Evolutionary conservation across 2,797 vertebrate species (phyloP).

Genomic region (Gallinago solitaria): DNA sequence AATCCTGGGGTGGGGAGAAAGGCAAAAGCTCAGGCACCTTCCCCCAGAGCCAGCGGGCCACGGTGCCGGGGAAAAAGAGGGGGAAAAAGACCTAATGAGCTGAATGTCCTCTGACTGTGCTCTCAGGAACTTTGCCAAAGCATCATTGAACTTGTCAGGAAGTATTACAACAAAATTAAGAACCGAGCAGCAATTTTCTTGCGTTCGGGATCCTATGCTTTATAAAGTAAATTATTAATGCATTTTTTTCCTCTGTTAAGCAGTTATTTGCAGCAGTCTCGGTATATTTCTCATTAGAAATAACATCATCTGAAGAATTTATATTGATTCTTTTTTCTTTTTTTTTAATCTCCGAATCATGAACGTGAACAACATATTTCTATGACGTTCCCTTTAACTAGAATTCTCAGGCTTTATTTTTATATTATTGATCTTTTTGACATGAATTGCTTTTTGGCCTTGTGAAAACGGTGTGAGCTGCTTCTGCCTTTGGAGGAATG

Average conservation of each 20-base stretch:
- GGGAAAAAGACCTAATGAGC: not conserved
- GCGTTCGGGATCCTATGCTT: conserved; percentile 60
- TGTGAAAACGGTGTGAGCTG: conserved; percentile 51
- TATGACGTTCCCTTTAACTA: conserved; percentile 76
- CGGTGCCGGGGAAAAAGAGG: not conserved
- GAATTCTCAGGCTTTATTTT: conserved; percentile 78
- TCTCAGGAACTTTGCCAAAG: conserved; percentile 51
- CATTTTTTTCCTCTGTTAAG: conserved; percentile 65
- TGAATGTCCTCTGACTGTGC: not conserved
- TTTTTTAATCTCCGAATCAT: conserved; percentile 73
- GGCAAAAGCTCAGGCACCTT: not conserved
- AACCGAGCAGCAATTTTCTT: conserved; percentile 65
- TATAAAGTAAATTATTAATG: conserved; percentile 82
- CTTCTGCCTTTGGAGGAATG: conserved; percentile 54
- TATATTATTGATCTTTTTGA: conserved; percentile 77
- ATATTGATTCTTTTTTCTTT: conserved; percentile 70
- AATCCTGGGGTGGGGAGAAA: not conserved
- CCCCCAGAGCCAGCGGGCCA: accelerated
- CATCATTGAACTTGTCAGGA: conserved; percentile 54
- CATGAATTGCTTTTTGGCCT: conserved; percentile 76
- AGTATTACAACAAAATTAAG: conserved; percentile 75
- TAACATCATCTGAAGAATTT: conserved; percentile 80
- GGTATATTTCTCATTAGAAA: conserved; percentile 80
- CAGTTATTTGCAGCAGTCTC: conserved; percentile 73
- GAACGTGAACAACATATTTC: conserved; percentile 79